These are phyloP conservation scores for Drosophila parvula DNA, from an alignment of 1,140 invertebrate species.

Conservation along the genomic window DNA sequence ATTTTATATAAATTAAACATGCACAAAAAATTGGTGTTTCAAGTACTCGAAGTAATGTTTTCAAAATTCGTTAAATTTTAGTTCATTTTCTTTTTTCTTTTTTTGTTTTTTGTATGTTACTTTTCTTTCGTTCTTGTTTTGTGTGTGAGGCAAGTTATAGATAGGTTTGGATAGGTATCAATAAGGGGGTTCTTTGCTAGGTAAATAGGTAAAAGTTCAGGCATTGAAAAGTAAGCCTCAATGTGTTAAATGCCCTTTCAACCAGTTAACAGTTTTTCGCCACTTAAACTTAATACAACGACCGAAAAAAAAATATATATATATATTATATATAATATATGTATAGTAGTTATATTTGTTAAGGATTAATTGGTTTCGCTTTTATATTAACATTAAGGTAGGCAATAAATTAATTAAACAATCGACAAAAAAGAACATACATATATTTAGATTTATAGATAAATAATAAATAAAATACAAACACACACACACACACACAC, in stretches of 20 bases:
- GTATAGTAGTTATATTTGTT: slow-evolving; percentile 24
- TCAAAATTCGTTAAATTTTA: slow-evolving; percentile 55
- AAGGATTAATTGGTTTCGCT: slow-evolving; percentile 38
- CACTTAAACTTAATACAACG: slow-evolving; percentile 44
- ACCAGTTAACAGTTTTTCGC: slow-evolving; percentile 60
- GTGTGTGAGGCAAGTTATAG: slow-evolving; percentile 46
- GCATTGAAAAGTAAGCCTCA: slow-evolving; percentile 43
- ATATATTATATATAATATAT: slow-evolving; percentile 22
- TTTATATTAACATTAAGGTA: slow-evolving; percentile 43
- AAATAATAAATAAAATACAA: slow-evolving; percentile 73
- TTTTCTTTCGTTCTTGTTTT: slow-evolving; percentile 23
- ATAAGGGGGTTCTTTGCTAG: slow-evolving; percentile 10
- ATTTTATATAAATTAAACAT: slow-evolving; percentile 50
- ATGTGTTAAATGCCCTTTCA: slow-evolving; percentile 41
- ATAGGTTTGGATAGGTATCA: slow-evolving; percentile 18
- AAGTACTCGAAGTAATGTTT: slow-evolving; percentile 76
- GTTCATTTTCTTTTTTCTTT: slow-evolving; percentile 20
- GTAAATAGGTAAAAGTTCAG: slow-evolving; percentile 26
- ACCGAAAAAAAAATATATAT: slow-evolving; percentile 26
- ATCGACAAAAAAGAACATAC: slow-evolving; percentile 52
- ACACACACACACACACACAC: slow-evolving; percentile 51
- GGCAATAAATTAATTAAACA: slow-evolving; percentile 75
- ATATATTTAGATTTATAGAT: slow-evolving; percentile 45
- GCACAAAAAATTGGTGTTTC: slow-evolving; percentile 72
- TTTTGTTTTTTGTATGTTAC: background rate